Conservation (phyloP, 2,888 invertebrate species). For the Theristus sp. region DNA sequence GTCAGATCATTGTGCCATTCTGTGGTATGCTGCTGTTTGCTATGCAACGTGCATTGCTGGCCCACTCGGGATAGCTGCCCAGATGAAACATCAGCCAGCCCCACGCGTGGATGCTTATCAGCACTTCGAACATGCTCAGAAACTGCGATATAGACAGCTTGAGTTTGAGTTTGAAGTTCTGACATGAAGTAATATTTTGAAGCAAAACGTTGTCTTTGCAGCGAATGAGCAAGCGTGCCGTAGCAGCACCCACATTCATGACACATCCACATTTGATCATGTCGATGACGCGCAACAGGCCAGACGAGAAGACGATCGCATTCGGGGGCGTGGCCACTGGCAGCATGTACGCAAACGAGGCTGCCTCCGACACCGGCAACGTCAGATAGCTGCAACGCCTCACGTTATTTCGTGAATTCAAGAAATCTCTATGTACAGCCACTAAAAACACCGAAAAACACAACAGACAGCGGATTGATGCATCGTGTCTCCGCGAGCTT, state of each 20-base stretch:
- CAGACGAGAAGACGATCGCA: constrained; percentile 8
- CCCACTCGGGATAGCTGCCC: constrained; percentile 15
- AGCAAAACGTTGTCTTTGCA: too few species aligned
- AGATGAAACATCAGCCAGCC: constrained; percentile 2
- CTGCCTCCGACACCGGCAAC: constrained; percentile 1
- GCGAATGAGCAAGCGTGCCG: neutral
- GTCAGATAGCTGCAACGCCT: too few species aligned
- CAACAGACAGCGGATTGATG: constrained; percentile 6
- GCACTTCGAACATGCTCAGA: neutral
- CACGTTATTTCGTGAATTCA: too few species aligned
- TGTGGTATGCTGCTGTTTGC: too few species aligned
- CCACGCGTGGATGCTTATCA: constrained; percentile 1
- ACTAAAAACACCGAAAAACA: too few species aligned
- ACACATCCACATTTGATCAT: constrained; percentile 6
- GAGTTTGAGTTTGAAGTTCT: too few species aligned
- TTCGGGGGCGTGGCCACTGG: constrained; percentile 10
- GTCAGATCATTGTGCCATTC: too few species aligned
- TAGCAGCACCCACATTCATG: neutral
- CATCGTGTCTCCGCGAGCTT: constrained; percentile 1
- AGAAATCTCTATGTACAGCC: too few species aligned
- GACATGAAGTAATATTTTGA: neutral
- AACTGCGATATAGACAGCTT: constrained; percentile 5
- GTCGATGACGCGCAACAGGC: constrained; percentile 6
- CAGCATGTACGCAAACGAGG: constrained; percentile 1
- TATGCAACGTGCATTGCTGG: too few species aligned